phyloP scores from a whole-genome alignment of 2,888 invertebrate genomes.

The Heterodera filipjevi region DNA sequence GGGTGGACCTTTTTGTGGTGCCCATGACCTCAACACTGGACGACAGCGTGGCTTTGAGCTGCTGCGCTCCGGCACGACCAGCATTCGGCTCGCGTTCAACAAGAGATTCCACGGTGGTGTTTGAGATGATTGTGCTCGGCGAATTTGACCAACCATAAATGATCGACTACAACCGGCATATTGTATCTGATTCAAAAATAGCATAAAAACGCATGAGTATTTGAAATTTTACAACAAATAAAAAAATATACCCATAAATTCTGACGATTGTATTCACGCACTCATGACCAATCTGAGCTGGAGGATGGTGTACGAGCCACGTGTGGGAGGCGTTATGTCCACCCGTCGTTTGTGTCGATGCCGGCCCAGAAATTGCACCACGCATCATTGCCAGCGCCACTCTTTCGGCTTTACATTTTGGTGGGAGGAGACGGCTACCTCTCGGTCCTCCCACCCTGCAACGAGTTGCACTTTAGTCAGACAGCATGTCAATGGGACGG shows the following conservation, averaged over 20 bases:
- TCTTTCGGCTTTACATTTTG: background rate
- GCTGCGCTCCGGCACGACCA: slow-evolving; percentile 31
- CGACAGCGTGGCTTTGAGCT: slow-evolving; percentile 35
- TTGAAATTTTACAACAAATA: background rate
- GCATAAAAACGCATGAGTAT: background rate
- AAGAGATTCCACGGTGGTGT: slow-evolving; percentile 28
- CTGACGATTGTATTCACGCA: background rate
- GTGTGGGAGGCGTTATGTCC: background rate
- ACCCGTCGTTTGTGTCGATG: background rate
- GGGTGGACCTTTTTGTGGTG: slow-evolving; percentile 33
- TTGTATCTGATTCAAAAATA: slow-evolving; percentile 29
- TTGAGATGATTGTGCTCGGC: slow-evolving; percentile 32
- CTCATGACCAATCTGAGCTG: background rate
- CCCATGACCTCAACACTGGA: slow-evolving; percentile 37
- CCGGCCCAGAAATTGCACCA: background rate
- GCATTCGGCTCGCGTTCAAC: slow-evolving; percentile 28
- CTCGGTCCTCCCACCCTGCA: no score
- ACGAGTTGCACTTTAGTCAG: no score
- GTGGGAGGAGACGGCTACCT: background rate
- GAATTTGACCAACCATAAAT: slow-evolving; percentile 36
- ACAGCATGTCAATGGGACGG: no score
- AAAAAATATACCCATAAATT: no score
- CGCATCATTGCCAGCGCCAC: background rate
- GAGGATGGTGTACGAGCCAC: background rate
- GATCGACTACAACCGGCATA: slow-evolving; percentile 31